Conservation (phyloP, 1,140 invertebrate species). For the Rhopalosiphum maidis region DNA sequence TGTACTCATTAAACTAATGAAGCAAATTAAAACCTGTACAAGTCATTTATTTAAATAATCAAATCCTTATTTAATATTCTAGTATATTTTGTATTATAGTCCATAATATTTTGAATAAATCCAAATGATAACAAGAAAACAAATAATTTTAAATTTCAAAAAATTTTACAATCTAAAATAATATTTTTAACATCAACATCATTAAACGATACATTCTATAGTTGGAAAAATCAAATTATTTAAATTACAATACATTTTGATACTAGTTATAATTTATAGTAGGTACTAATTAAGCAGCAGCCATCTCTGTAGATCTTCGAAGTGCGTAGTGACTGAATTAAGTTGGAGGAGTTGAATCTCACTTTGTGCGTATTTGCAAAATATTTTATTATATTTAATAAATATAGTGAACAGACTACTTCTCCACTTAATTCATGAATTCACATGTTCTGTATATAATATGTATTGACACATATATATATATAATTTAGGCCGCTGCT, state of each 20-base stretch:
- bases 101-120: not conserved
- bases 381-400: conserved; percentile 57
- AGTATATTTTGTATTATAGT: not conserved
- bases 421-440: conserved; percentile 66
- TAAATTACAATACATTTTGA: not conserved
- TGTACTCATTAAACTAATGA: not conserved
- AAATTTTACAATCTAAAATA: not conserved
- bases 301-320: conserved; percentile 29
- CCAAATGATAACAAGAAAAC: not conserved
- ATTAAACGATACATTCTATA: not conserved
- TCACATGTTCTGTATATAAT: conserved; percentile 54
- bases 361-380: conserved; percentile 62
- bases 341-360: conserved; percentile 77
- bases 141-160: not conserved
- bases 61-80: not conserved
- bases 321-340: conserved; percentile 63
- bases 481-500: not conserved
- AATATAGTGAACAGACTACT: conserved; percentile 70
- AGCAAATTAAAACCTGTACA: not conserved
- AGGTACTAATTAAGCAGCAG: not conserved
- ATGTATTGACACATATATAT: not conserved
- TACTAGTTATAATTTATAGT: not conserved
- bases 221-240: not conserved
- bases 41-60: not conserved
- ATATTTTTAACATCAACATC: not conserved